phyloP scores from a whole-genome alignment of 2,797 vertebrate genomes.

The Basileuterus tristriatus region DNA sequence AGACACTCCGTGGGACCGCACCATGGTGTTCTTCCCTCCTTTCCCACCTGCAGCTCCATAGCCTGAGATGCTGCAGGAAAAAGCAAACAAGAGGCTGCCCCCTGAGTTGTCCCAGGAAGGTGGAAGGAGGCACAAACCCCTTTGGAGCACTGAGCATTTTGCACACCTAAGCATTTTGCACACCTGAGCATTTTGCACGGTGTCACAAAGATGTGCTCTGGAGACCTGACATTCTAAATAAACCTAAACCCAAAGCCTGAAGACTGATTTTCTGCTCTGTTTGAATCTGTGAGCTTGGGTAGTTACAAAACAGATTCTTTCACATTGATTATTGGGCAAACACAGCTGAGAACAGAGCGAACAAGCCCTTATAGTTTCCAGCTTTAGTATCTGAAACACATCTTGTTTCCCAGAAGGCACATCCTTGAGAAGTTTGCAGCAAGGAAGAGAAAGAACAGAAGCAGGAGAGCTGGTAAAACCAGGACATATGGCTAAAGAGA shows the following conservation, averaged over 20 bases:
- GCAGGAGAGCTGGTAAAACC: background rate
- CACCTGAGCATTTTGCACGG: background rate
- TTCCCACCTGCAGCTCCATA: constrained; percentile 94
- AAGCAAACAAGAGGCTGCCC: background rate
- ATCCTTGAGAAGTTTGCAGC: background rate
- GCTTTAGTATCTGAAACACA: background rate
- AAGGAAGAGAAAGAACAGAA: background rate
- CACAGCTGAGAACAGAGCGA: background rate
- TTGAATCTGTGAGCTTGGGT: background rate
- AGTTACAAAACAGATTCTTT: background rate
- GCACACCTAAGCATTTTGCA: background rate
- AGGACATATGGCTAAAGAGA: constrained; percentile 18
- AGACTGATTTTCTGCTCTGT: background rate
- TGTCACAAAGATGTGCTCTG: no score
- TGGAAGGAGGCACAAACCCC: background rate
- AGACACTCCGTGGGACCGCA: constrained; percentile 87
- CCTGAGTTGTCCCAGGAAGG: background rate
- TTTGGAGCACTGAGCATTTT: background rate
- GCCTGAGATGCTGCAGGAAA: constrained; percentile 85
- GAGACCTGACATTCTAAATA: background rate
- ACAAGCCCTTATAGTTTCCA: background rate
- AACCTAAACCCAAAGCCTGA: background rate
- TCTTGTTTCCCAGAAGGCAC: background rate
- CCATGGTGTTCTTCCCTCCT: constrained; percentile 86
- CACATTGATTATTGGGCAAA: background rate